Evolutionary conservation across 2,113 vertebrate species (phyloP).

Genomic region (Stercorarius parasiticus): DNA sequence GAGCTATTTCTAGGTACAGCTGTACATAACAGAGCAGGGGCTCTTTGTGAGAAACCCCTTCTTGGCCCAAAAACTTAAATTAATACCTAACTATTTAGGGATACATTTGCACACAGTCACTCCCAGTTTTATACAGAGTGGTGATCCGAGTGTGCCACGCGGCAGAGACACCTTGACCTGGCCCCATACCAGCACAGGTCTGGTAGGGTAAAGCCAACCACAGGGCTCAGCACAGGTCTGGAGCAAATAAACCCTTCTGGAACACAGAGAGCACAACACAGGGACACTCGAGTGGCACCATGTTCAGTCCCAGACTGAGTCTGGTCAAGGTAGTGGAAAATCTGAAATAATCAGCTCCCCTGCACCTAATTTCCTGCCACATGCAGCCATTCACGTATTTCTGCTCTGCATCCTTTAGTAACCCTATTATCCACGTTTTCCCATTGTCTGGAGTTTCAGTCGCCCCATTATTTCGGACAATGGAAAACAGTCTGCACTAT

Average conservation of each 20-base stretch:
- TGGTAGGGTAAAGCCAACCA: not conserved
- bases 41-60: not conserved
- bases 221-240: not conserved
- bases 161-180: not conserved
- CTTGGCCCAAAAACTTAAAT: not conserved
- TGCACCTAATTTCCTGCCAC: not conserved
- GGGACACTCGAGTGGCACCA: not conserved
- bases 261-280: not conserved
- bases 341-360: not conserved
- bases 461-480: not conserved
- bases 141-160: accelerated
- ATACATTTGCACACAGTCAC: accelerated
- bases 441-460: conserved; percentile 13
- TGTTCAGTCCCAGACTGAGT: not conserved
- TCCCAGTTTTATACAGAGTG: not conserved
- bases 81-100: not conserved
- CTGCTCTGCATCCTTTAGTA: not conserved
- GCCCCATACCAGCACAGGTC: not conserved
- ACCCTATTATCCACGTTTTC: not conserved
- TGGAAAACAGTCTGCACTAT: not conserved
- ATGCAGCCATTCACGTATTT: not conserved
- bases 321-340: not conserved
- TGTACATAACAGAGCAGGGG: not conserved
- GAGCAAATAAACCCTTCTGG: not conserved
- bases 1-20: not conserved